phyloP scores from a whole-genome alignment of 2,113 vertebrate species.

The Nyctereutes procyonoides region DNA sequence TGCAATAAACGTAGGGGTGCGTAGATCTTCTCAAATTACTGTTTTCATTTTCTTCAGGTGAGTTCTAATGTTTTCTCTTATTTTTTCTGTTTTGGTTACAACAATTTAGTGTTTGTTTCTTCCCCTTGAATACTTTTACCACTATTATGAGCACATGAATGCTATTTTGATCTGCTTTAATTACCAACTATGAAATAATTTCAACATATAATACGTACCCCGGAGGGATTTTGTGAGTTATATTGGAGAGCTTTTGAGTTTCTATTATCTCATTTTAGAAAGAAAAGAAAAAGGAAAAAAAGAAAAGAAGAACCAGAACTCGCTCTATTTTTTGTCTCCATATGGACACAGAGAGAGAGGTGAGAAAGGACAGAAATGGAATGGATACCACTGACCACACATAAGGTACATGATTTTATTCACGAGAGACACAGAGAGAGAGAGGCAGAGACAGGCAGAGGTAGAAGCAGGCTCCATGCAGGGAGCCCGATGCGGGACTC shows the following conservation, averaged over 20 bases:
- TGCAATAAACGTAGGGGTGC: background rate
- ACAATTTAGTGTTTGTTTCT: background rate
- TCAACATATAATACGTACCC: background rate
- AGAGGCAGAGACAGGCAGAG: too few relatives aligned
- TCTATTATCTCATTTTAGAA: background rate
- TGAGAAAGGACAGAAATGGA: background rate
- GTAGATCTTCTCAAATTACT: background rate
- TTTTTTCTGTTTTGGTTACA: background rate
- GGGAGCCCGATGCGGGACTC: too few relatives aligned
- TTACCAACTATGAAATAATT: background rate
- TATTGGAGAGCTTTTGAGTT: background rate
- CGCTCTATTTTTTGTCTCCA: background rate
- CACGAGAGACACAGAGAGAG: too few relatives aligned
- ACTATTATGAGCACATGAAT: background rate
- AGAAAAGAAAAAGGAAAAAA: background rate
- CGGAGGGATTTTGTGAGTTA: background rate
- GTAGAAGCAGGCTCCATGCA: too few relatives aligned
- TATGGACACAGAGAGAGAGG: background rate
- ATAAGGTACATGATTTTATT: background rate
- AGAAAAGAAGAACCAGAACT: background rate
- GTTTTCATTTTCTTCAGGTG: background rate
- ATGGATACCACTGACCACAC: background rate
- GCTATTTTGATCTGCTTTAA: background rate
- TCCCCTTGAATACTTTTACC: background rate
- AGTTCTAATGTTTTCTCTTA: background rate